phyloP scores from a whole-genome alignment of 1,140 invertebrate species.

The Trissolcus basalis region DNA sequence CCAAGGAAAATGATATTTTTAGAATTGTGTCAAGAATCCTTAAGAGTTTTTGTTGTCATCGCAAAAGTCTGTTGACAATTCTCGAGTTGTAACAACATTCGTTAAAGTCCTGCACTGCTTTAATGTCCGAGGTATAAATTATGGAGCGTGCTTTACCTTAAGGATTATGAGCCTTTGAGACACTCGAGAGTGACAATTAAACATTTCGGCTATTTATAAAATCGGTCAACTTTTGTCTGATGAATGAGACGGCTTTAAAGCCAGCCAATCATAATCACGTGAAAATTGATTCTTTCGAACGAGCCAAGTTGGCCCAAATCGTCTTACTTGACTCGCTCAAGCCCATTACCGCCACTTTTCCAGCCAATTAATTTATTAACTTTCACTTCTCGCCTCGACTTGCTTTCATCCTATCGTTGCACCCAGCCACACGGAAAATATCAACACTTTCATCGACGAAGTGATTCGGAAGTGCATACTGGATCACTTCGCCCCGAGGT shows the following conservation, averaged over 20 bases:
- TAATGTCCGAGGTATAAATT: constrained; percentile 23
- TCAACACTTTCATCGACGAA: neutral
- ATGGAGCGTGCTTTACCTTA: constrained; percentile 19
- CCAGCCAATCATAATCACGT: no score
- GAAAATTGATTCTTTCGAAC: neutral
- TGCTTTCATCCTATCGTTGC: no score
- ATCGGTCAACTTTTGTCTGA: no score
- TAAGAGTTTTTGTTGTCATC: constrained; percentile 29
- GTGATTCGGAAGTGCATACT: neutral
- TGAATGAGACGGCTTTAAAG: no score
- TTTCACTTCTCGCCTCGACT: neutral
- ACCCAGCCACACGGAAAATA: no score
- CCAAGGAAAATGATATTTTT: constrained; percentile 46
- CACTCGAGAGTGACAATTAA: constrained; percentile 40
- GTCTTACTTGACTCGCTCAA: neutral
- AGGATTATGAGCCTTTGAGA: constrained; percentile 34
- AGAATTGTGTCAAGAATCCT: constrained; percentile 55
- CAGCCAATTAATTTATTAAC: neutral
- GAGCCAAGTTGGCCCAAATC: neutral
- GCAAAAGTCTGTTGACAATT: constrained; percentile 36
- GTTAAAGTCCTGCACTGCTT: constrained; percentile 43
- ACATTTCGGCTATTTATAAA: no score
- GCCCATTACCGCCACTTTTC: neutral
- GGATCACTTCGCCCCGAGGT: neutral
- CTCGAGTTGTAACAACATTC: constrained; percentile 43